Conservation (phyloP, 2,888 invertebrate genomes). For the Eupithecia insigniata region DNA sequence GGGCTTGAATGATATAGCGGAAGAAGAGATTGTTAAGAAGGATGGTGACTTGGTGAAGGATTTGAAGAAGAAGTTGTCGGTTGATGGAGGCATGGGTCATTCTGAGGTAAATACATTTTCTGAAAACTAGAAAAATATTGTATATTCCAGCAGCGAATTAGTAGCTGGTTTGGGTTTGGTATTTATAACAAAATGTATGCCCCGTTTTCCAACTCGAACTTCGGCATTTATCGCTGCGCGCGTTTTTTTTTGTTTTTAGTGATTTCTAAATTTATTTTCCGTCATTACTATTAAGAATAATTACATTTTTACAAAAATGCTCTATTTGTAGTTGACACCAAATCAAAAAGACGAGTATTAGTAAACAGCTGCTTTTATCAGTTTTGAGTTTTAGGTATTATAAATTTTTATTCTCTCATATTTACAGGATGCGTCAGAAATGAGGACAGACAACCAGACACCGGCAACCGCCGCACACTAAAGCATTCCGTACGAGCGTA, state of each 20-base stretch:
- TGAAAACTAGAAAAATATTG: background rate
- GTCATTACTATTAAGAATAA: too few relatives aligned
- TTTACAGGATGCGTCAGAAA: slow-evolving; percentile 1
- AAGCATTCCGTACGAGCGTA: background rate
- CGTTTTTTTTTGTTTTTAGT: too few relatives aligned
- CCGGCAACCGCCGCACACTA: slow-evolving; percentile 2
- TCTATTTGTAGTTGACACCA: too few relatives aligned
- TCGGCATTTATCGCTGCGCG: too few relatives aligned
- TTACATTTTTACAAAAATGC: too few relatives aligned
- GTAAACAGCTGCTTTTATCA: too few relatives aligned
- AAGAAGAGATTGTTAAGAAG: background rate
- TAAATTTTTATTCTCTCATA: background rate
- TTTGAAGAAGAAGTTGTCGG: slow-evolving; percentile 1
- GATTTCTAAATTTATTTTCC: too few relatives aligned
- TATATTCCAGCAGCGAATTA: background rate
- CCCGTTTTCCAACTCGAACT: too few relatives aligned
- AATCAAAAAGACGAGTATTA: too few relatives aligned
- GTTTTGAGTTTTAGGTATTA: too few relatives aligned
- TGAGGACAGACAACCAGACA: background rate
- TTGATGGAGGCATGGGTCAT: background rate
- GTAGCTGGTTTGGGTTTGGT: too few relatives aligned
- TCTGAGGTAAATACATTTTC: slow-evolving; percentile 1
- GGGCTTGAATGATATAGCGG: background rate
- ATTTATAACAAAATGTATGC: too few relatives aligned
- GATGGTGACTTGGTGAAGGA: slow-evolving; percentile 6